phyloP scores from a whole-genome alignment of 2,113 vertebrate species.

The Taxidea taxus region DNA sequence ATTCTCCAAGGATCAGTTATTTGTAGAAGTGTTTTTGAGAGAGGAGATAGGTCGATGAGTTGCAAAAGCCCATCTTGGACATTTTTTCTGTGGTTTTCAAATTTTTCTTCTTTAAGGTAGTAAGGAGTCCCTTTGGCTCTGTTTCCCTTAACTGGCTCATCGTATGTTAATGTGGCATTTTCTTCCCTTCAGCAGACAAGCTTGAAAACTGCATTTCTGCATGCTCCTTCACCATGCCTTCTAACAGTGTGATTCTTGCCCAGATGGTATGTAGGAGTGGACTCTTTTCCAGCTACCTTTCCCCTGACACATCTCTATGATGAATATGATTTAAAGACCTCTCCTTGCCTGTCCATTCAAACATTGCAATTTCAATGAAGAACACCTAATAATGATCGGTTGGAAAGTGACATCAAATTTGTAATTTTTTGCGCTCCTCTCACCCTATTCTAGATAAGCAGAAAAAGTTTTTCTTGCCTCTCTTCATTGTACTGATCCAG shows the following conservation, averaged over 20 bases:
- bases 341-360: background rate
- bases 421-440: background rate
- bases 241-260: background rate
- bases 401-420: background rate
- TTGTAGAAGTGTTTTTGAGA: background rate
- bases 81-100: background rate
- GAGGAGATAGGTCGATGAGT: background rate
- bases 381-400: background rate
- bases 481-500: background rate
- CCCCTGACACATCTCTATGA: background rate
- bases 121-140: background rate
- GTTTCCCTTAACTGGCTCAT: background rate
- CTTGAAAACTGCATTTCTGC: background rate
- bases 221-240: background rate
- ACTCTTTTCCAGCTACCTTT: background rate
- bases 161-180: background rate
- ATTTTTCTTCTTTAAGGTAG: background rate
- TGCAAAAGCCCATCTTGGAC: background rate
- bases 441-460: background rate
- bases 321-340: background rate
- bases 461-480: background rate
- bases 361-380: background rate
- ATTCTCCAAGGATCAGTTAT: background rate
- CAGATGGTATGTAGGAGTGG: rapidly evolving
- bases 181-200: background rate